Evolutionary conservation across 2,888 invertebrate genomes (phyloP).

Genomic region (Digitonthophagus gazella): DNA sequence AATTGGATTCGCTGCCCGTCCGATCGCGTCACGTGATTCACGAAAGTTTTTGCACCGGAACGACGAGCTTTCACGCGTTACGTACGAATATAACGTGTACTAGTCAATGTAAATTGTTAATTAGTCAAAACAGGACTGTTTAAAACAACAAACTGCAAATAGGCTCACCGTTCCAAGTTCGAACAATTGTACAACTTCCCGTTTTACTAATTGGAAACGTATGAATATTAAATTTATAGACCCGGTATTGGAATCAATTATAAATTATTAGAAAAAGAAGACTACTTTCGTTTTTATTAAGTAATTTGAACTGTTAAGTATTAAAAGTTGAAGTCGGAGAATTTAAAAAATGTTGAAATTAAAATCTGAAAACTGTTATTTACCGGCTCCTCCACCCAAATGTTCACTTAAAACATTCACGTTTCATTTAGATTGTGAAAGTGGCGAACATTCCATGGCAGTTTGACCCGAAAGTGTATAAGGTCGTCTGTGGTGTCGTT

Average conservation of each 20-base stretch:
- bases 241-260: too few species aligned
- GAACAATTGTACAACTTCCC: neutral
- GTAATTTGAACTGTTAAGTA: too few species aligned
- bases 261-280: too few species aligned
- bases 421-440: too few species aligned
- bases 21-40: slow-evolving; percentile 26
- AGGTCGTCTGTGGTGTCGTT: slow-evolving; percentile 15
- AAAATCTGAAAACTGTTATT: too few species aligned
- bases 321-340: too few species aligned
- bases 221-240: too few species aligned
- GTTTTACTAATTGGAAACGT: neutral
- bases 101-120: slow-evolving; percentile 13
- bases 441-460: too few species aligned
- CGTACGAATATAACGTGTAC: neutral
- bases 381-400: neutral
- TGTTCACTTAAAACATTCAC: too few species aligned
- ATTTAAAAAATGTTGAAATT: too few species aligned
- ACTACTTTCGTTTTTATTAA: too few species aligned
- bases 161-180: neutral
- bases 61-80: neutral
- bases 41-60: slow-evolving; percentile 21
- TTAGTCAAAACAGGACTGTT: slow-evolving; percentile 14
- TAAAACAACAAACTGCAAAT: slow-evolving; percentile 15
- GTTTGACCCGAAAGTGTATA: slow-evolving; percentile 11
- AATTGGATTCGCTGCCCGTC: slow-evolving; percentile 23